Evolutionary conservation across 1,140 invertebrate species (phyloP).

Genomic region (Camponotus floridanus): DNA sequence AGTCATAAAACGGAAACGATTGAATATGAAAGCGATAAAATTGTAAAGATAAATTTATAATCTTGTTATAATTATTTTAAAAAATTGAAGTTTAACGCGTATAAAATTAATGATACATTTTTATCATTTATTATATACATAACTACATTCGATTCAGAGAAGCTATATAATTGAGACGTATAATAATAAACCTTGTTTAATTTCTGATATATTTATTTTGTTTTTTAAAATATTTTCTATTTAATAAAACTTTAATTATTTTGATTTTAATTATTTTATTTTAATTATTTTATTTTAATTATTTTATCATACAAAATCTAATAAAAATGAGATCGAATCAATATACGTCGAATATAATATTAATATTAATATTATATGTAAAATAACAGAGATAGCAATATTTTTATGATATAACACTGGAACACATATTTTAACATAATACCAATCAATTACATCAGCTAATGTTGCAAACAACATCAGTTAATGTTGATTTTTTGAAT

Average conservation of each 20-base stretch:
- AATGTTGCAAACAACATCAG: constrained; percentile 5
- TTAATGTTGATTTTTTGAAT: neutral
- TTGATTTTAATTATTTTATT: too few species aligned
- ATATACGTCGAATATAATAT: too few species aligned
- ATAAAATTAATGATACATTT: neutral
- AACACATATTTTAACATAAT: neutral
- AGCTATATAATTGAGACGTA: neutral
- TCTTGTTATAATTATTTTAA: neutral
- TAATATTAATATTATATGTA: constrained; percentile 6
- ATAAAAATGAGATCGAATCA: neutral
- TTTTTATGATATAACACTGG: neutral
- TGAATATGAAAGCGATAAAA: neutral
- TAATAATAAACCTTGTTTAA: neutral
- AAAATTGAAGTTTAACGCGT: neutral
- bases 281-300: too few species aligned
- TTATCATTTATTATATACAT: neutral
- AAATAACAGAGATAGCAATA: neutral
- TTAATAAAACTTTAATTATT: neutral
- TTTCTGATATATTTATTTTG: neutral
- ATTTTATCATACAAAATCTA: neutral
- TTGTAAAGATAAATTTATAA: constrained; percentile 8
- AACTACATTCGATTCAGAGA: neutral
- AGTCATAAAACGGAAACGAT: neutral
- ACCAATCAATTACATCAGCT: neutral
- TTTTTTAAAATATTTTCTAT: neutral